These are phyloP conservation scores for Loriculus beryllinus DNA, from an alignment of 2,797 vertebrate genomes.

Conservation along the genomic window DNA sequence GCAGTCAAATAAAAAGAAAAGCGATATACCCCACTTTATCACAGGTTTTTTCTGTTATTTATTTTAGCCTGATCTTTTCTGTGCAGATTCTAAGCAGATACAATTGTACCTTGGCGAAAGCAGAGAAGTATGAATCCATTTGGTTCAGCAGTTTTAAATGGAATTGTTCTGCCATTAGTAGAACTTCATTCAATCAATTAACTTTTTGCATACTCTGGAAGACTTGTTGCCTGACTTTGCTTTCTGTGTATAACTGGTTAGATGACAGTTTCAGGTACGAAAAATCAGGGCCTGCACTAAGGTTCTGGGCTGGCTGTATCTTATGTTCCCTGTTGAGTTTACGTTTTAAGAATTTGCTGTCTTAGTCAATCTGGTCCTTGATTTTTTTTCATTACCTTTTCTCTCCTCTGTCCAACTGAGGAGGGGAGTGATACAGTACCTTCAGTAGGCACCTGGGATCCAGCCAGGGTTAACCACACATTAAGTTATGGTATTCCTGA, in stretches of 20 bases:
- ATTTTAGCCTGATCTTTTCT: neutral
- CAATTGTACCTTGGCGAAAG: neutral
- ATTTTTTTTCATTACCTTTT: neutral
- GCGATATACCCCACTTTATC: neutral
- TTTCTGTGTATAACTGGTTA: neutral
- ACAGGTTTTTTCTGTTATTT: neutral
- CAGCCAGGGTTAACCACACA: neutral
- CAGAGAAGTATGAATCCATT: neutral
- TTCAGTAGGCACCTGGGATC: neutral
- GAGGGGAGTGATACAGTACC: neutral
- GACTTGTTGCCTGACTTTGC: neutral
- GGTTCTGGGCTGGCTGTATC: neutral
- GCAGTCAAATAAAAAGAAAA: constrained; percentile 13
- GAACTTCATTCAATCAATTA: neutral
- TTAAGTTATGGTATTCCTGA: neutral
- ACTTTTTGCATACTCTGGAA: neutral
- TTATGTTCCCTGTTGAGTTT: neutral
- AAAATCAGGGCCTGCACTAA: neutral
- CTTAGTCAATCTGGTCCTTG: neutral
- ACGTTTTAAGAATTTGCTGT: neutral
- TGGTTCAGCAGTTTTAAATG: neutral
- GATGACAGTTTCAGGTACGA: neutral
- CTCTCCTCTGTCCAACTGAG: neutral
- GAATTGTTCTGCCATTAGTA: neutral
- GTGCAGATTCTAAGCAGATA: neutral